Base-by-base conservation (phyloP, 2,888 invertebrate genomes). In the Netelia fuscicornis region DNA sequence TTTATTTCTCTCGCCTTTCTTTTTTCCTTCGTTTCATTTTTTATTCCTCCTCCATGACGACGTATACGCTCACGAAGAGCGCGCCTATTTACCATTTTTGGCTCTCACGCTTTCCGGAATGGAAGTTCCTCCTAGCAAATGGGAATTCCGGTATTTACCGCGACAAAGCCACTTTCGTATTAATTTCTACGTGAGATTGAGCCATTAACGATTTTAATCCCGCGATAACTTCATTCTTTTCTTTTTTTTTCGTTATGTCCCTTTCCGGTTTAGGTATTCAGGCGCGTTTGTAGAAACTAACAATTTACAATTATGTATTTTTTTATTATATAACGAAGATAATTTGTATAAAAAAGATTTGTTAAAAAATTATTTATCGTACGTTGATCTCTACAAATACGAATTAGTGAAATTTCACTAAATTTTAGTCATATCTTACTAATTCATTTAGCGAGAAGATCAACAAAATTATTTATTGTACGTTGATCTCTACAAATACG, bases 41-140 rank as follows among this genome's bases (percentile, higher is more conserved):
- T 62, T 1, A 25, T 8, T 25, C 8, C 13, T 48, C 10, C 20
- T 60, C 64, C 17, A 20, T 71, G 42, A 20, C 72, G 23, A 71
- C 54, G 62, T 62, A 65, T 20, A 68, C 11, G 58, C 20, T 56
- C 13, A 37, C 65, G 65, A 23, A 42, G 17, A 70, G 42, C 58
- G 58, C 20, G 56, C 62, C 81, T 71, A 80, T 84, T 30, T 84
- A 77, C 54, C 71, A 84, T 86, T 79, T 84, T 84, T 71, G 78
- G 71, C 62, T 81, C 83, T 81, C 84, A 86, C 81, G 84, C 84
- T 80, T 82, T 84, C 81, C 75, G 83, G 64, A 52, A 23, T n/a
- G 48, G 58, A 65, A 20, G 56, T 68, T 62, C 25, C 54, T 13
- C 13, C n/a, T 56, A 30, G 70, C 62, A 17, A 48, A 52, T 54